Evolutionary conservation across 2,888 invertebrate species (phyloP).

Genomic region (Melitaea athalia): DNA sequence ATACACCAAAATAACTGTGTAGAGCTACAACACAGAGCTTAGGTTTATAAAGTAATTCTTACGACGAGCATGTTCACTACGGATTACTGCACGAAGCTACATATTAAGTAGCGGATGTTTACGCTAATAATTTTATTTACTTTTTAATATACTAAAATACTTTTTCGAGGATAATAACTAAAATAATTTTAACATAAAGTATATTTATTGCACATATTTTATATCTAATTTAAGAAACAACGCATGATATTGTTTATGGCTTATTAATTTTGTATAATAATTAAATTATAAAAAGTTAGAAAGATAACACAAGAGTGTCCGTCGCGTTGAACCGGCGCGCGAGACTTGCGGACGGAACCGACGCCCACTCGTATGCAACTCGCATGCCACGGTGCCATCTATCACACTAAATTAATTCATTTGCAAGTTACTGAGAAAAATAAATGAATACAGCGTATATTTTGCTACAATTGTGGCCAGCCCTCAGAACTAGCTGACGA

Average conservation of each 20-base stretch:
- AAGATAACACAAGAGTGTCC: not conserved
- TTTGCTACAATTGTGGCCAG: not conserved
- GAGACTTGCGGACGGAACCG: not conserved
- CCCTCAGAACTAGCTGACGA: not conserved
- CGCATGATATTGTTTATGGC: too few relatives aligned
- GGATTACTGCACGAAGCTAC: too few relatives aligned
- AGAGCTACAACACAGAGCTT: not conserved
- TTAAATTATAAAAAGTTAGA: not conserved
- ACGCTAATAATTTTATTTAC: too few relatives aligned
- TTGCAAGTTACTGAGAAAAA: constrained; percentile 12
- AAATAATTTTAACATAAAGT: too few relatives aligned
- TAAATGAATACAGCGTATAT: not conserved
- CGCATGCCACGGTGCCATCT: constrained; percentile 34
- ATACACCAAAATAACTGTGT: not conserved
- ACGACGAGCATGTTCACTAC: too few relatives aligned
- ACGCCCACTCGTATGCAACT: constrained; percentile 13
- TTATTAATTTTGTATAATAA: not conserved
- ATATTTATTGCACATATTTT: too few relatives aligned
- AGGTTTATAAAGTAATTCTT: not conserved
- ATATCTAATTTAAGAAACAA: too few relatives aligned
- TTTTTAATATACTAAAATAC: too few relatives aligned
- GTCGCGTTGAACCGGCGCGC: not conserved
- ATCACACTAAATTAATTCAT: constrained; percentile 20
- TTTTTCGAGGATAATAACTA: too few relatives aligned
- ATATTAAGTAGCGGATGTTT: too few relatives aligned